Conservation (phyloP, 2,113 vertebrate species). For the Syrmaticus mikado region DNA sequence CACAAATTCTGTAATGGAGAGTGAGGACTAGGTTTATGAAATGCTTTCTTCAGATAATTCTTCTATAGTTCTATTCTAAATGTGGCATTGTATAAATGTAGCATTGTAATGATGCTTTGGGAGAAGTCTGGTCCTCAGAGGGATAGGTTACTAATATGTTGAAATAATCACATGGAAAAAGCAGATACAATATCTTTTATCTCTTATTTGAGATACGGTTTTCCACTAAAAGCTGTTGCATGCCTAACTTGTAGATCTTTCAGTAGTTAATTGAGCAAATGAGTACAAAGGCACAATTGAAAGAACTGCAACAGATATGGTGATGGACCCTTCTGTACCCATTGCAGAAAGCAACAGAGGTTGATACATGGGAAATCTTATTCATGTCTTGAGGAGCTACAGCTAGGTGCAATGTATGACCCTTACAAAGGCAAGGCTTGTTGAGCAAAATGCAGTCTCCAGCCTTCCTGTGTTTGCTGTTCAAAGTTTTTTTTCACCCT, state of each 20-base stretch:
- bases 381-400: fast-evolving
- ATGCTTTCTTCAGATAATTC: background rate
- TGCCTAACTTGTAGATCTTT: background rate
- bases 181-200: background rate
- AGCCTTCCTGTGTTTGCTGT: constrained; percentile 31
- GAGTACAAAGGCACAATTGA: background rate
- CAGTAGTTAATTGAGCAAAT: background rate
- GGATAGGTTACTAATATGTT: background rate
- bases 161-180: constrained; percentile 14
- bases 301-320: background rate
- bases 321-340: background rate
- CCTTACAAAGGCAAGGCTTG: background rate
- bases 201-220: background rate
- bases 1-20: background rate
- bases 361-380: background rate
- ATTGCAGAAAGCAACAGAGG: background rate
- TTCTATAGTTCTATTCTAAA: background rate
- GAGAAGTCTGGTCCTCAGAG: background rate
- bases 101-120: background rate
- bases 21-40: background rate
- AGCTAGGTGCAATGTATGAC: background rate
- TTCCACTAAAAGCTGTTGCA: background rate
- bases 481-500: background rate
- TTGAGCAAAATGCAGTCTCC: background rate
- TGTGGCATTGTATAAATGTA: background rate